A percentile compares a stretch with the other conserved stretches of the same genome.
Evolutionary conservation across 1,140 invertebrate species (phyloP).

Genomic region (Diachasmimorpha longicaudata): DNA sequence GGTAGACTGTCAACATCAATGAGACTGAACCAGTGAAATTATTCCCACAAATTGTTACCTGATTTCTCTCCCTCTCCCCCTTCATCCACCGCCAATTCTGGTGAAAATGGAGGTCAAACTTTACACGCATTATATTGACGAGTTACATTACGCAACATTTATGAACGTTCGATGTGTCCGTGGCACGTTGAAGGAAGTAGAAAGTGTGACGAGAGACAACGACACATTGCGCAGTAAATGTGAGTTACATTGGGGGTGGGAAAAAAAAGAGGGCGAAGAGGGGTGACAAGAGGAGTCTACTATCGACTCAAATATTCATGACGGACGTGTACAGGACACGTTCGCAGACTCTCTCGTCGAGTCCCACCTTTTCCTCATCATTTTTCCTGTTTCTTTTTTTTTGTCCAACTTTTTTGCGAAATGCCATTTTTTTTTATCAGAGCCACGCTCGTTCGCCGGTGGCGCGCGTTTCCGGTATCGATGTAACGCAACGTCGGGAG

Average conservation of each 20-base stretch:
- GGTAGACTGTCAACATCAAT: too few species aligned
- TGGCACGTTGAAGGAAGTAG: not conserved
- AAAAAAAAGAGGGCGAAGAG: not conserved
- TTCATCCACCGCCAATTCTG: not conserved
- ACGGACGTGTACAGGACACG: not conserved
- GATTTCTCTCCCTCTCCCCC: not conserved
- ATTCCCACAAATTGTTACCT: too few species aligned
- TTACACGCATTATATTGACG: not conserved
- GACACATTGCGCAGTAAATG: conserved; percentile 11
- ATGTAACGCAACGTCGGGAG: conserved; percentile 24
- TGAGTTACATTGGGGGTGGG: not conserved
- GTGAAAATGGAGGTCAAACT: not conserved
- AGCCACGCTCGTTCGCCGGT: not conserved
- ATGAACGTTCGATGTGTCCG: not conserved
- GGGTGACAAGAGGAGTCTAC: not conserved
- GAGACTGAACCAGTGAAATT: too few species aligned
- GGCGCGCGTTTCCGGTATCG: conserved; percentile 34
- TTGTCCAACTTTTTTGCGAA: conserved; percentile 12
- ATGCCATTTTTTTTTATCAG: conserved; percentile 19
- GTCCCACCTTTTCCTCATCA: not conserved
- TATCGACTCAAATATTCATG: conserved; percentile 27
- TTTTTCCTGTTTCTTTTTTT: not conserved
- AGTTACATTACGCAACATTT: not conserved
- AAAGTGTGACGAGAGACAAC: conserved; percentile 6
- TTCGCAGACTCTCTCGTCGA: conserved; percentile 1